Evolutionary conservation across 2,797 vertebrate species (phyloP).

Genomic region (Tokudaia tokunoshimensis): DNA sequence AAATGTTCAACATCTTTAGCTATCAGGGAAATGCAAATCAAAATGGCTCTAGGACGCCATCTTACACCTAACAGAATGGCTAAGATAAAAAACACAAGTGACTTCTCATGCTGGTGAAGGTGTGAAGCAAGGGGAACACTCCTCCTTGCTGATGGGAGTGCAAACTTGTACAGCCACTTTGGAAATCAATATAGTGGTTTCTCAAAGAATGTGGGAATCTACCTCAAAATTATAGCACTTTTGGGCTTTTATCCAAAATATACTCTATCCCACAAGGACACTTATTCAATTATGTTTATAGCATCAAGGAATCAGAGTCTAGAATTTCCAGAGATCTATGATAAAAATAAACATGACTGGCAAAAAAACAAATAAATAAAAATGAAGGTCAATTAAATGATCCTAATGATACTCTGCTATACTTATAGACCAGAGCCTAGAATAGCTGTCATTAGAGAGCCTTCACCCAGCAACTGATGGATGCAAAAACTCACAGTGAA

Average conservation of each 20-base stretch:
- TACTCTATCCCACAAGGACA: neutral
- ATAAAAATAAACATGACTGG: neutral
- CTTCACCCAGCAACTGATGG: neutral
- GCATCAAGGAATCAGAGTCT: neutral
- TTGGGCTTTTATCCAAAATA: neutral
- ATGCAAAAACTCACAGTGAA: neutral
- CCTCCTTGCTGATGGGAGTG: neutral
- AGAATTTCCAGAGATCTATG: neutral
- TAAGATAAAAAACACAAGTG: neutral
- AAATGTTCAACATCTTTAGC: neutral
- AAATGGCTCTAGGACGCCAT: neutral
- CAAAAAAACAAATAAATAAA: neutral
- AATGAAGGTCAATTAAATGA: neutral
- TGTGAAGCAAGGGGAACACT: neutral
- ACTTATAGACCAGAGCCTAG: neutral
- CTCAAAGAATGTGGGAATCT: neutral
- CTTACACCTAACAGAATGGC: neutral
- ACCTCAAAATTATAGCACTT: neutral
- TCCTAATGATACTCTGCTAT: neutral
- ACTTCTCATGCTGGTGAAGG: neutral
- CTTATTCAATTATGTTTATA: neutral
- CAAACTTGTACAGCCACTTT: neutral
- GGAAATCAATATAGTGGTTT: neutral
- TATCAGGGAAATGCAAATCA: neutral
- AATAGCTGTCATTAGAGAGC: neutral